Evolutionary conservation across 37 sponge, comb jelly and placozoan genomes (phyloP), one percentile per base, ranked within the genome.

Genomic region (Diacarnus erythraeanus): DNA sequence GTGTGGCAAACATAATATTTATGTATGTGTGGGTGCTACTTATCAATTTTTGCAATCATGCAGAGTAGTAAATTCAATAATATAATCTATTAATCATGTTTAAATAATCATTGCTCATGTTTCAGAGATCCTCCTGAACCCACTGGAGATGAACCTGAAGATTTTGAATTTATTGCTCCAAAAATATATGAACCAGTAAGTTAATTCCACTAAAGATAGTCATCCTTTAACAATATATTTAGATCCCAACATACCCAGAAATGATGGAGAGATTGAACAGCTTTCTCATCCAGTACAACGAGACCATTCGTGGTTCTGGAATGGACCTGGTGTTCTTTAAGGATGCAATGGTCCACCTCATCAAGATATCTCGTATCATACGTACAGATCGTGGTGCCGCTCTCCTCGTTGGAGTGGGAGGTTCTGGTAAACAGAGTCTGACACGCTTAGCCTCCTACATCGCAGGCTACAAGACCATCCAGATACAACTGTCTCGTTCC

Each of bases 261-360:
- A 40, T 95, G 72, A 76, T 94, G 60, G 95, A 94, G 69, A 77
- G 87, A 21, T 85, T 99, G 59, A 77, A 17, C 1, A 81, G 73
- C 47, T 99, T 69, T 77, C 77, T 94, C 75, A 74, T 63, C 65
- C 95, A 94, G 81, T 99, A 87, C 83, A 99, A 99, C 82, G 97
- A 99, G 75, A 96, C 95, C 22, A 87, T 99, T 0, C 77, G 99
- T 39, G 99, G 99, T 26, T 76, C 99, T 33, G 97, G 95, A 18
- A 94, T 99, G 99, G 99, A 99, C 61, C 91, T 99, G 34, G 99
- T 99, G 54, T 99, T 99, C 91, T 99, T 99, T 93, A 96, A 96
- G 59, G 99, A 99, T 72, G 99, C 99, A 47, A 94, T 96, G 89
- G 89, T 99, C 23, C 99, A 99, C 72, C 88, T 99, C 26, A 77